Evolutionary conservation across 2,888 invertebrate species (phyloP).

Genomic region (Cryptus viduatorius): DNA sequence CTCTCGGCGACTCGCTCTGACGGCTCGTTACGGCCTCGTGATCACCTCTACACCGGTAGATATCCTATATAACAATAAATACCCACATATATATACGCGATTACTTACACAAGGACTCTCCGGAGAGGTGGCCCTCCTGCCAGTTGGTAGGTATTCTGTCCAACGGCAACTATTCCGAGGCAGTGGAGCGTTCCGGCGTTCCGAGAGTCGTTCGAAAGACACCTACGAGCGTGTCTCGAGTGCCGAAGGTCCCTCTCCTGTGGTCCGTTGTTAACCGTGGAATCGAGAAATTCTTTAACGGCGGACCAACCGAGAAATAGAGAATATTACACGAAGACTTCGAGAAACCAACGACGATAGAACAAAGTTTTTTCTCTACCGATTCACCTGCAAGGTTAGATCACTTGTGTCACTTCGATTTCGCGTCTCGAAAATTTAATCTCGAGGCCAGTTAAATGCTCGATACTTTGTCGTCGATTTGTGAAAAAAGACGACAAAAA

Average conservation of each 20-base stretch:
- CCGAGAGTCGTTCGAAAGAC: conserved; percentile 36
- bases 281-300: conserved; percentile 24
- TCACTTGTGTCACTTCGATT: neutral
- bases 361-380: neutral
- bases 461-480: neutral
- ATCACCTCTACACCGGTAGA: conserved; percentile 46
- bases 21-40: conserved; percentile 62
- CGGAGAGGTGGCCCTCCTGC: neutral
- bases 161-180: conserved; percentile 48
- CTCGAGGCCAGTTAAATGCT: neutral
- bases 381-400: neutral
- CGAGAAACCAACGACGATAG: neutral
- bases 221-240: conserved; percentile 41
- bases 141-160: conserved; percentile 32
- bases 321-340: neutral
- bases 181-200: conserved; percentile 42
- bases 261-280: neutral
- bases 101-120: neutral
- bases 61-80: neutral
- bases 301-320: neutral
- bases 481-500: neutral
- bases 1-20: conserved; percentile 48
- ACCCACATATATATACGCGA: neutral
- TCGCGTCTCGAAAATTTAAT: neutral
- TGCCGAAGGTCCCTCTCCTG: conserved; percentile 32